These are phyloP conservation scores for Vanessa cardui DNA, from an alignment of 2,888 invertebrate species.

Conservation along the genomic window DNA sequence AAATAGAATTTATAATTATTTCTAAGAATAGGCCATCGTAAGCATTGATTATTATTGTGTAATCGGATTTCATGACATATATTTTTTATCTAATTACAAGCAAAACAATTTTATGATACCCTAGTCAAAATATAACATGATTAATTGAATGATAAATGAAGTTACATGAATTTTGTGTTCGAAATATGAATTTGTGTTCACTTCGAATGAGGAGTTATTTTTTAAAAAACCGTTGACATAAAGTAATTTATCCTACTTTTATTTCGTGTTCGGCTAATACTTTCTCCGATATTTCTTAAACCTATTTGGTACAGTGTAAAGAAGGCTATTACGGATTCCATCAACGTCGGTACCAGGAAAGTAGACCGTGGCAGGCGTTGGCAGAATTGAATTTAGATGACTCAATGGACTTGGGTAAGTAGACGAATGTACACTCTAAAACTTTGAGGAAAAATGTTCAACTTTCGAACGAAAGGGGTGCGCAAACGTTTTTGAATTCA, in stretches of 20 bases:
- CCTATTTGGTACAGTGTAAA: slow-evolving; percentile 32
- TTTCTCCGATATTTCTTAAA: slow-evolving; percentile 35
- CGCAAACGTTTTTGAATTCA: slow-evolving; percentile 3
- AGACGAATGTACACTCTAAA: slow-evolving; percentile 30
- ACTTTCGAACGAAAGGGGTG: slow-evolving; percentile 5
- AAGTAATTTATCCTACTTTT: slow-evolving; percentile 22
- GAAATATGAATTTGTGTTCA: not conserved
- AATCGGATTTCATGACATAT: too few species aligned
- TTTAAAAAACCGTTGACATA: not conserved
- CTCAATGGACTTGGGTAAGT: slow-evolving; percentile 37
- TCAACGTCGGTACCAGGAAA: slow-evolving; percentile 38
- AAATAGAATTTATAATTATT: too few species aligned
- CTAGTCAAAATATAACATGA: too few species aligned
- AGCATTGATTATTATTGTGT: too few species aligned
- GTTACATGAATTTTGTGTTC: not conserved
- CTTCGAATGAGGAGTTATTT: not conserved
- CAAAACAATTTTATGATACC: too few species aligned
- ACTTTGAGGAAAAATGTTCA: slow-evolving; percentile 19
- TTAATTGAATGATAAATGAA: too few species aligned
- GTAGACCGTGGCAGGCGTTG: slow-evolving; percentile 37
- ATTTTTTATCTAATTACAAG: too few species aligned
- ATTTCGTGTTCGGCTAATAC: slow-evolving; percentile 25
- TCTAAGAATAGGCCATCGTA: too few species aligned
- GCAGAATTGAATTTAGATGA: slow-evolving; percentile 38
- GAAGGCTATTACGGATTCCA: slow-evolving; percentile 38